Percentiles rank a stretch among this genome's conserved stretches.
Evolutionary conservation across 1,140 invertebrate species (phyloP).

Genomic region (Ips nitidus): DNA sequence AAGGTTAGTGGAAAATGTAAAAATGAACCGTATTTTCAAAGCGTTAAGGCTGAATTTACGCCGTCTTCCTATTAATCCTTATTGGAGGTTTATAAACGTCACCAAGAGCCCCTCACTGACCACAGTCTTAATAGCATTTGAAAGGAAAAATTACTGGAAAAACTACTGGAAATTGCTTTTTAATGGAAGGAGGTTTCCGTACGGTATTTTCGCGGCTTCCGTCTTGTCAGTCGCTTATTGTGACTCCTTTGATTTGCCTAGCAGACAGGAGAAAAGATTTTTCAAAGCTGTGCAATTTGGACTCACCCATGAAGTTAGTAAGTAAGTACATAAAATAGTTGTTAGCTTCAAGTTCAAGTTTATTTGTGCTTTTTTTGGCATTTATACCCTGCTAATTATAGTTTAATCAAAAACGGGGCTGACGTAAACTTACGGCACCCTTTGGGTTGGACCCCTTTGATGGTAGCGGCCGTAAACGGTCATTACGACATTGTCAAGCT

Average conservation of each 20-base stretch:
- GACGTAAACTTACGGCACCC: constrained; percentile 67
- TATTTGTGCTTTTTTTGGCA: neutral
- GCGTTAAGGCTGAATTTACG: neutral
- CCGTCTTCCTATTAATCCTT: neutral
- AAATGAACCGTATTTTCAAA: neutral
- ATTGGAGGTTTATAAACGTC: neutral
- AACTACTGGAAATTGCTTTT: constrained; percentile 12
- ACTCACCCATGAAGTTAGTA: constrained; percentile 61
- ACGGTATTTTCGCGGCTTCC: constrained; percentile 10
- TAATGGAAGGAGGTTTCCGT: neutral
- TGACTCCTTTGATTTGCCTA: constrained; percentile 14
- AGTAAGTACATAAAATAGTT: constrained; percentile 53
- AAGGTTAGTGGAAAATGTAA: neutral
- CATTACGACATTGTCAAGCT: constrained; percentile 64
- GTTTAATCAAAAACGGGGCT: constrained; percentile 51
- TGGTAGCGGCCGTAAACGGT: constrained; percentile 80
- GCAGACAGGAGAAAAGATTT: constrained; percentile 54
- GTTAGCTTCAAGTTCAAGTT: neutral
- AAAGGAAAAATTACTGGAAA: neutral
- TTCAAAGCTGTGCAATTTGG: constrained; percentile 66
- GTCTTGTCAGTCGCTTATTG: constrained; percentile 13
- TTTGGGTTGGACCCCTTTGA: constrained; percentile 85
- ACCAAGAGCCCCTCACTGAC: neutral
- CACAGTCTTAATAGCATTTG: neutral
- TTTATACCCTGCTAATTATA: constrained; percentile 4